Conservation (phyloP, 30 jellyfish, hydroid and myxozoan species). For the Hydractinia symbiolongicarpus region DNA sequence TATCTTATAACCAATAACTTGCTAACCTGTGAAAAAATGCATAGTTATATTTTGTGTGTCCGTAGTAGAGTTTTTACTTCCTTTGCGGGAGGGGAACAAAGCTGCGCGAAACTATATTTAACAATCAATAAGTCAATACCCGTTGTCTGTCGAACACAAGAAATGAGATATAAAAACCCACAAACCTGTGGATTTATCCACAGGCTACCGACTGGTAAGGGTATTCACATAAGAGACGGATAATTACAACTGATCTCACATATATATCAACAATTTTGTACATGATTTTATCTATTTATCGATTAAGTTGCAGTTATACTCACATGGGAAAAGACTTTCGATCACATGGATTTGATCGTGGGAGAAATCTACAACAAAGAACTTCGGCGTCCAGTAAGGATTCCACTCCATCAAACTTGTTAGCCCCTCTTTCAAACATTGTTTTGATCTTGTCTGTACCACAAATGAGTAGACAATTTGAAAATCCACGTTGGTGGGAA, state of each 20-base stretch:
- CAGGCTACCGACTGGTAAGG: no score
- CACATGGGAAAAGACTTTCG: slow-evolving; percentile 32
- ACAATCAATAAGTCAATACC: no score
- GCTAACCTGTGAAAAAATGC: not conserved
- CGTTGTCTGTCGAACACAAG: no score
- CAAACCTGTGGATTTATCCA: no score
- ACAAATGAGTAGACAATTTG: slow-evolving; percentile 32
- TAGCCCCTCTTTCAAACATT: slow-evolving; percentile 22
- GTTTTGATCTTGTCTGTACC: not conserved
- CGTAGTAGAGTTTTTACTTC: not conserved
- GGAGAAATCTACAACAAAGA: slow-evolving; percentile 23
- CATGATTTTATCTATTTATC: no score
- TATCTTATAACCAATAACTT: not conserved
- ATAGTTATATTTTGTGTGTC: no score
- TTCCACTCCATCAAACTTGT: slow-evolving; percentile 29
- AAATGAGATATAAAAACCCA: no score
- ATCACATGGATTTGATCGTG: not conserved
- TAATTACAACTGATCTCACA: no score
- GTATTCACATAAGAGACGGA: no score
- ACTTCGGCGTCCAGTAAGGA: slow-evolving; percentile 38
- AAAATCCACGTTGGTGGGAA: slow-evolving; percentile 39
- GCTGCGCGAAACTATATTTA: not conserved
- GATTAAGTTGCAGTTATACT: not conserved
- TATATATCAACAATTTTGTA: no score
- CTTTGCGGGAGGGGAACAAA: not conserved